A percentile compares a stretch with the other conserved stretches of the same genome.
phyloP scores from a whole-genome alignment of 2,797 vertebrate species.

The Pseudotriccus pelzelni region DNA sequence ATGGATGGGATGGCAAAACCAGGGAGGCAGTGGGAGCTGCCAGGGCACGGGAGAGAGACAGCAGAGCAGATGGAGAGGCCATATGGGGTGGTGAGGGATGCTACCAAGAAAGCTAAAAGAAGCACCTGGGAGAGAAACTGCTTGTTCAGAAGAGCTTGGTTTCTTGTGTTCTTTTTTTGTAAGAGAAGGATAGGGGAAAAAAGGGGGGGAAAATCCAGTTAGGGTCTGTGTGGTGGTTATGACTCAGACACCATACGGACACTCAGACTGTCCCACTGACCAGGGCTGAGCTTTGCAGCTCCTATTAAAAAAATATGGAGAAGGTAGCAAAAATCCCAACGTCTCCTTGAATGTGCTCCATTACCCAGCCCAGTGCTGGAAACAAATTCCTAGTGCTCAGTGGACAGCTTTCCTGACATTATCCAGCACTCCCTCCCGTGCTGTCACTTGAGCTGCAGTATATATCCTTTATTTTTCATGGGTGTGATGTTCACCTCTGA shows the following conservation, averaged over 20 bases:
- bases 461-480: neutral
- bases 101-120: slow-evolving; percentile 4
- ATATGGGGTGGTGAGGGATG: neutral
- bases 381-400: neutral
- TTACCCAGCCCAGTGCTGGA: neutral
- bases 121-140: neutral
- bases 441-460: neutral
- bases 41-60: neutral
- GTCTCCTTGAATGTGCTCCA: neutral
- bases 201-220: neutral
- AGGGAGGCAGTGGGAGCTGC: neutral
- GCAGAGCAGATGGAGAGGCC: slow-evolving; percentile 30
- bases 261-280: neutral
- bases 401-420: neutral
- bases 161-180: neutral
- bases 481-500: neutral
- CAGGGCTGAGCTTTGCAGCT: neutral
- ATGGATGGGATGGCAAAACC: neutral
- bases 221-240: neutral
- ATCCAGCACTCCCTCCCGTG: neutral
- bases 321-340: neutral
- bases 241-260: neutral
- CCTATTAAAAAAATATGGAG: neutral
- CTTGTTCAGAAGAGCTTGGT: neutral
- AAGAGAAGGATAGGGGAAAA: neutral